Evolutionary conservation across 1,140 invertebrate genomes (phyloP).

Genomic region (Arion vulgaris): DNA sequence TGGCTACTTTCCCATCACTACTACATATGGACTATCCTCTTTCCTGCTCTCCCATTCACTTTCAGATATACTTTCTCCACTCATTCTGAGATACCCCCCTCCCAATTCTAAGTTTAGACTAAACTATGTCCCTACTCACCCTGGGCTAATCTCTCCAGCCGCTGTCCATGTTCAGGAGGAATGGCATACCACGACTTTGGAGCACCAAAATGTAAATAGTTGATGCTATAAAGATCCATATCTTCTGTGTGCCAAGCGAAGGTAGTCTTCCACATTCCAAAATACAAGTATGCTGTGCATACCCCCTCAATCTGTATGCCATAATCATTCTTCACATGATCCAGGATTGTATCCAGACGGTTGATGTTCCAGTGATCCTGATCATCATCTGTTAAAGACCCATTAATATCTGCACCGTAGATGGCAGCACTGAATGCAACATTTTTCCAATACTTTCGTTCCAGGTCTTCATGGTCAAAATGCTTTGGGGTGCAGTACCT

Average conservation of each 20-base stretch:
- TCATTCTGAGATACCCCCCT: too few relatives aligned
- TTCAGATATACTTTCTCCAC: too few relatives aligned
- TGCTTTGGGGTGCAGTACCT: conserved; percentile 88
- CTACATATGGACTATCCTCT: too few relatives aligned
- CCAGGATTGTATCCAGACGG: conserved; percentile 91
- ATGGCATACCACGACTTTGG: conserved; percentile 98
- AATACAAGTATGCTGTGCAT: conserved; percentile 98
- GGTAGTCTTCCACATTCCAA: conserved; percentile 99
- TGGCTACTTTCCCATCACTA: too few relatives aligned
- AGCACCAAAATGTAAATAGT: conserved; percentile 95
- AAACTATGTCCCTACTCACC: conserved; percentile 65
- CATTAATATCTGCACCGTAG: conserved; percentile 85
- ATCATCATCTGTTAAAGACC: conserved; percentile 91
- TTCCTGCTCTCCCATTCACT: too few relatives aligned
- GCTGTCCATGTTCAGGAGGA: conserved; percentile 91
- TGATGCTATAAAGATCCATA: conserved; percentile 99
- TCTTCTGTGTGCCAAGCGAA: conserved; percentile 99
- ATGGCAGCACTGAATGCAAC: conserved; percentile 70
- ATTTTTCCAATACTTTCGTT: conserved; percentile 94
- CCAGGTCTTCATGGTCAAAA: conserved; percentile 93
- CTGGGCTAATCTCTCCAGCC: conserved; percentile 91
- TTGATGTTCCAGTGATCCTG: conserved; percentile 91
- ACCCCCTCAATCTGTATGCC: conserved; percentile 97
- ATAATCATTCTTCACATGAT: conserved; percentile 94
- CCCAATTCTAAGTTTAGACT: too few relatives aligned